Evolutionary conservation across 2,888 invertebrate species (phyloP).

Genomic region (Ecdyonurus torrentis): DNA sequence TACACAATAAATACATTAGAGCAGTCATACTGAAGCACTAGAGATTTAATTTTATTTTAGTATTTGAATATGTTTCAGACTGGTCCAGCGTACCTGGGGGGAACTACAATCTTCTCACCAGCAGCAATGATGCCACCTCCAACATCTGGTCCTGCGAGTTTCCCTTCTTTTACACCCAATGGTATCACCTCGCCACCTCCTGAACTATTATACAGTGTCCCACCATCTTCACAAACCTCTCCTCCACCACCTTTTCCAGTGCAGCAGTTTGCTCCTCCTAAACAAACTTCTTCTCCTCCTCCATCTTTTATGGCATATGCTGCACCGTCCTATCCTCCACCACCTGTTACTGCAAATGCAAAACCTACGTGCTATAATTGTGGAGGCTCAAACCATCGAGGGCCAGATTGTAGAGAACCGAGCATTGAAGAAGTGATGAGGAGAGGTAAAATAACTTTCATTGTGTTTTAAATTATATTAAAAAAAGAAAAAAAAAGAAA

Average conservation of each 20-base stretch:
- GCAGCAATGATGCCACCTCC: background rate
- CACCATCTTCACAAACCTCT: constrained; percentile 11
- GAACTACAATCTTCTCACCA: background rate
- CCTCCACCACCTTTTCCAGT: constrained; percentile 8
- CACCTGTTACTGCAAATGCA: constrained; percentile 24
- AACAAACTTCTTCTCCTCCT: background rate
- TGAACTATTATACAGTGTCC: constrained; percentile 8
- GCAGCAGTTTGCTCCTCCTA: constrained; percentile 5
- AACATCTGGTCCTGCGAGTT: background rate
- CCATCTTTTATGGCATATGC: constrained; percentile 22
- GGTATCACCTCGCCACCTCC: constrained; percentile 14
- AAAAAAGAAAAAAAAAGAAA: too few relatives aligned
- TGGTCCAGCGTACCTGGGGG: too few relatives aligned
- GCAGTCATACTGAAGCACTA: too few relatives aligned
- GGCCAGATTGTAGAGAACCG: constrained; percentile 74
- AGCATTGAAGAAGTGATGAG: constrained; percentile 82
- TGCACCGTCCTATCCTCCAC: constrained; percentile 21
- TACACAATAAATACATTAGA: too few relatives aligned
- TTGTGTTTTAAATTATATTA: too few relatives aligned
- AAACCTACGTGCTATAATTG: constrained; percentile 82
- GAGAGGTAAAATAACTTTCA: constrained; percentile 18
- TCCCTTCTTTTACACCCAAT: constrained; percentile 13
- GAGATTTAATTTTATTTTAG: too few relatives aligned
- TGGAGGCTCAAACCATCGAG: constrained; percentile 67
- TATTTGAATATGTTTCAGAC: too few relatives aligned